Conservation (phyloP, 2,113 vertebrate species). For the Chionomys nivalis region DNA sequence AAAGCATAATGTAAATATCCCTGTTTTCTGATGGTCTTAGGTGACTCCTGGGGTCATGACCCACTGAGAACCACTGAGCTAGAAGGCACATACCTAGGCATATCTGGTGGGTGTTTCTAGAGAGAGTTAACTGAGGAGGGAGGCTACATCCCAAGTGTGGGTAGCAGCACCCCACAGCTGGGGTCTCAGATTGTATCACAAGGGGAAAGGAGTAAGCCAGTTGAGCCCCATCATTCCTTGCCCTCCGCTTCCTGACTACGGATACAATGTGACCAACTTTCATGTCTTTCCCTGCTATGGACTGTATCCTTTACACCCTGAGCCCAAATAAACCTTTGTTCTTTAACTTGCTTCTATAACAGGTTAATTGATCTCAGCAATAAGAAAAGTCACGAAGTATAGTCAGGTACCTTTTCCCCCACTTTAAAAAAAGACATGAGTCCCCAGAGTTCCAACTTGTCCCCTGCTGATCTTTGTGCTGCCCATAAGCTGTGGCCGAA, state of each 20-base stretch:
- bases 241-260: background rate
- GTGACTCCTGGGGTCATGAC: background rate
- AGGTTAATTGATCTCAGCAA: background rate
- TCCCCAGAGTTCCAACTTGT: background rate
- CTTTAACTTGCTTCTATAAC: background rate
- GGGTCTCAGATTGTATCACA: background rate
- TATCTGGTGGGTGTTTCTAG: background rate
- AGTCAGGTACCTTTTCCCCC: background rate
- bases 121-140: background rate
- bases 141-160: background rate
- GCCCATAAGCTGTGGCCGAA: background rate
- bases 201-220: background rate
- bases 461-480: background rate
- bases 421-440: background rate
- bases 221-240: background rate
- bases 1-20: background rate
- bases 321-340: background rate
- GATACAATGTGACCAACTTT: background rate
- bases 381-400: background rate
- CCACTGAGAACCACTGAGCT: background rate
- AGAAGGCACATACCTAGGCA: background rate
- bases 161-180: background rate
- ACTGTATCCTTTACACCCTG: background rate
- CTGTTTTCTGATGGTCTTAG: background rate
- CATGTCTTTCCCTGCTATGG: no score